A percentile compares a stretch with the other conserved stretches of the same genome.
Evolutionary conservation across 2,888 invertebrate species (phyloP).

Genomic region (Camptogramma bilineatum): DNA sequence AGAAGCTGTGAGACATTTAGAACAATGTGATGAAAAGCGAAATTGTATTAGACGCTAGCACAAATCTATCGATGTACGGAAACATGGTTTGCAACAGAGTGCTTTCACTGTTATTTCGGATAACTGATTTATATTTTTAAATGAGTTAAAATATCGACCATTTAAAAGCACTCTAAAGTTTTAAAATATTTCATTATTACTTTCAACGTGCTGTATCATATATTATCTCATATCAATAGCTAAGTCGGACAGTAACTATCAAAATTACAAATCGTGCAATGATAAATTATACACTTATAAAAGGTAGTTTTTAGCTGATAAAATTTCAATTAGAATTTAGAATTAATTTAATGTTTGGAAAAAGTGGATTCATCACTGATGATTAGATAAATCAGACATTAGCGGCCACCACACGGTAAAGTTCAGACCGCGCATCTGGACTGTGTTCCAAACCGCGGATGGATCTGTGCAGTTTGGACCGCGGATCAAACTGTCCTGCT

Average conservation of each 20-base stretch:
- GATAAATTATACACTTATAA: too few species aligned
- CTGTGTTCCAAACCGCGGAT: too few species aligned
- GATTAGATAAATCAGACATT: too few species aligned
- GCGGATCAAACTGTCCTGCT: too few species aligned
- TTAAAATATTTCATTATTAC: neutral
- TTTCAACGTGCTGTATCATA: neutral
- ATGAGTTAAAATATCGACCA: conserved; percentile 8
- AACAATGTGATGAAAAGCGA: conserved; percentile 23
- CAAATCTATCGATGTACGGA: neutral
- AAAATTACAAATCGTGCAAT: too few species aligned
- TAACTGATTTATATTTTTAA: conserved; percentile 5
- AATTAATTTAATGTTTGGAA: too few species aligned
- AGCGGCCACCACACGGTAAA: too few species aligned
- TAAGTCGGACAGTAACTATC: neutral
- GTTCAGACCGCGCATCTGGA: too few species aligned
- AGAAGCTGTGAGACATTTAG: conserved; percentile 24
- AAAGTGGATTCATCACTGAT: too few species aligned
- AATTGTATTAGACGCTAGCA: conserved; percentile 16
- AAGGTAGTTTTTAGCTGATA: too few species aligned
- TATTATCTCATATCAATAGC: conserved; percentile 7
- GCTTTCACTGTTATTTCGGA: conserved; percentile 4
- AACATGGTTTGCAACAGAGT: neutral
- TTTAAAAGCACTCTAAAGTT: conserved; percentile 5
- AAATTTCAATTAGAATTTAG: too few species aligned
- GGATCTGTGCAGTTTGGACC: too few species aligned